Evolutionary conservation across 2,888 invertebrate genomes (phyloP), one percentile per base, ranked within the genome.

Genomic region (Eubasilissa splendida): DNA sequence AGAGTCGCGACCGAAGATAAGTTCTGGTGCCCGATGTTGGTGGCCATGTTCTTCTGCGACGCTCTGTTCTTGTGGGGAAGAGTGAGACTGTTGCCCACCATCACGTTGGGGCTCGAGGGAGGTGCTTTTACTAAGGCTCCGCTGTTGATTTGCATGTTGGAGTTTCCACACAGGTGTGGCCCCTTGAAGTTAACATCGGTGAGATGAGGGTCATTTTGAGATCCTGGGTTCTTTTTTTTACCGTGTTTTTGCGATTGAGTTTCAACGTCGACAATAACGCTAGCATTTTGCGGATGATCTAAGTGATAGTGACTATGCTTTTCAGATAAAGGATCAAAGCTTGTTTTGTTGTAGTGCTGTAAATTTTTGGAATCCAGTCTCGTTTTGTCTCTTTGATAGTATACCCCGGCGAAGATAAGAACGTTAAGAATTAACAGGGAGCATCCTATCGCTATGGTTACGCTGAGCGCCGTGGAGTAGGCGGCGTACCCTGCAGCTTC

Each of bases 241-340:
- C 82, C 86, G 79, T 87, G 87, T 76, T 90, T 90, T 83, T 90
- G 90, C 56, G 90, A 93, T 87, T 93, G 94, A 85, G 90, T 92
- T 86, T 96, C 96, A 1, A 96, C 94, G 86, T 96, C 96, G 0
- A 96, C 96, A 66, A 96, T 95, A 78, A 96, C 93, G 87, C 95
- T 96, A 3, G 95, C 95, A 83, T 95, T 94, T 85, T 95, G 94
- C 53, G 94, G 93, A 81, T 94, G 94, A 58, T 94, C 94, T 87
- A 94, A 91, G 86, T 94, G 94, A 86, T 95, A 95, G 88, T 96
- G 95, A 31, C 95, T 94, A 86, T 96, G 95, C 85, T 95, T 95
- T 1, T 91, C 91, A 0, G 94, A 93, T 85, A 95, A 94, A 63
- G 95, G 95, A 86, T 95, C 95, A 85, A 95, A 95, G 84, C 92